Evolutionary conservation across 2,113 vertebrate species (phyloP).

Genomic region (Scomber scombrus): DNA sequence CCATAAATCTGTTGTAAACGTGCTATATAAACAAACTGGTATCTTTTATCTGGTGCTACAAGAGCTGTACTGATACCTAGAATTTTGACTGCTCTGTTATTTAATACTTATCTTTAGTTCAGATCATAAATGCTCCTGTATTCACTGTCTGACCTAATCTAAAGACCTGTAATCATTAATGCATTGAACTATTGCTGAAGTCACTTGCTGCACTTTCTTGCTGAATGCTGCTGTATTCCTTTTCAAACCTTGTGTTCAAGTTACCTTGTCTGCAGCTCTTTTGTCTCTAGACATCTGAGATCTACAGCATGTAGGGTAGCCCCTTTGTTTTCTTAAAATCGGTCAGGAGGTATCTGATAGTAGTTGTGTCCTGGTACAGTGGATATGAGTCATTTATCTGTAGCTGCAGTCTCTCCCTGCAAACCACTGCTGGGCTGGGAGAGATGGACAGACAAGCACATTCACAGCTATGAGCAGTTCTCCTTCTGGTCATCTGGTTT

Average conservation of each 20-base stretch:
- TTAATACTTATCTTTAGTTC: constrained; percentile 34
- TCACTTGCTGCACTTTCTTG: neutral
- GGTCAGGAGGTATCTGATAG: constrained; percentile 14
- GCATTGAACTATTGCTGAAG: neutral
- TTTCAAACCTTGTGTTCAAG: constrained; percentile 30
- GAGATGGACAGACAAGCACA: constrained; percentile 4
- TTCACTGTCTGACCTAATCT: constrained; percentile 27
- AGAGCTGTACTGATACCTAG: neutral
- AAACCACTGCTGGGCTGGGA: neutral
- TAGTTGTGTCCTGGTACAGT: neutral
- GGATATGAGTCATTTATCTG: constrained; percentile 7
- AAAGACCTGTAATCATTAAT: constrained; percentile 5
- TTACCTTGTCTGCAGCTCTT: constrained; percentile 19
- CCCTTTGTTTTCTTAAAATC: constrained; percentile 50
- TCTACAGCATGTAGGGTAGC: constrained; percentile 18
- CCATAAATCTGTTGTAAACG: neutral
- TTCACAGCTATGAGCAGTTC: neutral
- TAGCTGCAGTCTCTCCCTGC: constrained; percentile 4
- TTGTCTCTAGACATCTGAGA: constrained; percentile 53
- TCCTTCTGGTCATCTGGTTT: constrained; percentile 27
- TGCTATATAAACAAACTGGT: too few species aligned
- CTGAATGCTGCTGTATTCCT: neutral
- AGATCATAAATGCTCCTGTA: constrained; percentile 34
- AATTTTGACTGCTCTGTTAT: neutral
- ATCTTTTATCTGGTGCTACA: neutral